phyloP scores from a whole-genome alignment of 2,888 invertebrate species.

The Cosmopolites sordidus region DNA sequence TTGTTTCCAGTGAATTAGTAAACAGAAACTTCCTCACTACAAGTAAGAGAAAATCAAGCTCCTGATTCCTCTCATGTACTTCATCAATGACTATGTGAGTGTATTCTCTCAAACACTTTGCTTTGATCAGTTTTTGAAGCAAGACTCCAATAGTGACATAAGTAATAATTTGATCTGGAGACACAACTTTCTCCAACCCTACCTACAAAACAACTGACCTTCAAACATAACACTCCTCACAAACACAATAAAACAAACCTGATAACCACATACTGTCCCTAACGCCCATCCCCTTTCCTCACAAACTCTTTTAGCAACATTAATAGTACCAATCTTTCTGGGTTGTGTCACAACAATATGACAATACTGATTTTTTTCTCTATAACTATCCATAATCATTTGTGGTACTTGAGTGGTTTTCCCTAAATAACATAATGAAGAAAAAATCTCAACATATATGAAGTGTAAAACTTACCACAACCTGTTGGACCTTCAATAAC shows the following conservation, averaged over 20 bases:
- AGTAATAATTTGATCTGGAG: conserved; percentile 68
- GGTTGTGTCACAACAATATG: conserved; percentile 94
- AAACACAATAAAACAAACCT: conserved; percentile 53
- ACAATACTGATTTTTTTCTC: conserved; percentile 60
- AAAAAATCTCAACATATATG: background rate
- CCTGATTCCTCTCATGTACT: conserved; percentile 88
- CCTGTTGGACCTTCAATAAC: conserved; percentile 60
- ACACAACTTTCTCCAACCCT: conserved; percentile 59
- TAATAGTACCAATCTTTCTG: conserved; percentile 86
- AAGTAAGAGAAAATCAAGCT: conserved; percentile 85
- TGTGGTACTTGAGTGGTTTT: conserved; percentile 92
- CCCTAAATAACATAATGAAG: conserved; percentile 58
- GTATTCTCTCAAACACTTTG: conserved; percentile 69
- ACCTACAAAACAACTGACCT: conserved; percentile 52
- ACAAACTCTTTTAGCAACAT: conserved; percentile 80
- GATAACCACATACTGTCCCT: conserved; percentile 83
- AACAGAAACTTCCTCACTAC: conserved; percentile 74
- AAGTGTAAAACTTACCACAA: conserved; percentile 16
- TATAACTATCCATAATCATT: conserved; percentile 80
- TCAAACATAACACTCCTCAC: background rate
- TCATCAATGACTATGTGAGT: conserved; percentile 92
- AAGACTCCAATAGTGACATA: conserved; percentile 90
- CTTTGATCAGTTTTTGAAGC: conserved; percentile 67
- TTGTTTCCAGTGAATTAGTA: conserved; percentile 62
- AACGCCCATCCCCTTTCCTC: conserved; percentile 77